Base-by-base conservation (phyloP, 2,797 vertebrate species). In the Cyclura pinguis region DNA sequence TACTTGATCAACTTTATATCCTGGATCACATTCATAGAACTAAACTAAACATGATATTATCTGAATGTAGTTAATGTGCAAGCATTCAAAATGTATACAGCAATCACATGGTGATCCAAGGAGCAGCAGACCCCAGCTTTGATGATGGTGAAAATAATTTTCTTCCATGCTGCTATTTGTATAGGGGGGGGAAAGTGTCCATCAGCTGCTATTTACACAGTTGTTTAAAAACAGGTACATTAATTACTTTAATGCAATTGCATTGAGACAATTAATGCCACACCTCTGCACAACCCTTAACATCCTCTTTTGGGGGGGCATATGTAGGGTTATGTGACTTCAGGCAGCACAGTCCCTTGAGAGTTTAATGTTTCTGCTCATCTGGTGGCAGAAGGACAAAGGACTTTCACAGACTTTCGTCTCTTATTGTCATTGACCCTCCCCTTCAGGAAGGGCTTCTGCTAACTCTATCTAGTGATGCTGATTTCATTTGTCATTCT, bases 401-500 rank as follows among this genome's bases (percentile, higher is more conserved):
- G 38, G 27, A 10, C n/a, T 5, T 67, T 85, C 42, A 72, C 29
- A 64, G 57, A 32, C 27, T 80, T 85, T 89, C 74, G 55, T 8
- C 50, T 22, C 72, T 77, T 84, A 14, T 55, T 80, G 74, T 67
- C 59, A 85, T 2, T 85, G 83, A 67, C 74, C 59, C 32, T 67
- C 84, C 42, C 38, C 47, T 20, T 85, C 73, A 77, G 47, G 47
- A 78, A 29, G 29, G 57, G 64, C 64, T 67, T 32, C n/a, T 78
- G 73, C 29, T 82, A 78, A 55, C 22, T 64, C 22, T 67, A 20
- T 77, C 73, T 74, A 85, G 32, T 55, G 77, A 88, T 80, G 59
- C 32, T 55, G 62, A 80, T 69, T 69, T 64, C 59, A 69, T 85
- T 80, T 69, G 62, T 85, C 67, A 69, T 80, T 89, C 59, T 42